phyloP scores from a whole-genome alignment of 2,888 invertebrate species.

The Polietes domitor region DNA sequence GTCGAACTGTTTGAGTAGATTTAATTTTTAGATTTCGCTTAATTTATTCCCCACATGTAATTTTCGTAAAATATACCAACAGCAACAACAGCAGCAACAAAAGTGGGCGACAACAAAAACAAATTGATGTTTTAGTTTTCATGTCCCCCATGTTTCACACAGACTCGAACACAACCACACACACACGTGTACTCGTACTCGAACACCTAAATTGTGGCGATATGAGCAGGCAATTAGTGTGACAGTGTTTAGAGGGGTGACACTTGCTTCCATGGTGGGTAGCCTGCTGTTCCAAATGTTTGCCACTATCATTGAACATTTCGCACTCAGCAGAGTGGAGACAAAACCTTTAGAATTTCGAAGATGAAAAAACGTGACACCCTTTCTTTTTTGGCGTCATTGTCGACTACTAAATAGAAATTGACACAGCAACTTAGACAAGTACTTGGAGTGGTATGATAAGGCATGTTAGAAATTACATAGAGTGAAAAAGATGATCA shows the following conservation, averaged over 20 bases:
- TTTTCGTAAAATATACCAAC: constrained; percentile 30
- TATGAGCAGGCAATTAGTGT: neutral
- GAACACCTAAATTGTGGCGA: neutral
- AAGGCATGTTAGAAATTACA: no score
- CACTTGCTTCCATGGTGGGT: neutral
- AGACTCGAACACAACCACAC: neutral
- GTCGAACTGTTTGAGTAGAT: constrained; percentile 8
- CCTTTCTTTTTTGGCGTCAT: neutral
- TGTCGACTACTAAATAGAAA: neutral
- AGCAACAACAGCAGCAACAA: neutral
- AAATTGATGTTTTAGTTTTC: constrained; percentile 31
- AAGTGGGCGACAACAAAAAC: constrained; percentile 9
- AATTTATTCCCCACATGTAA: constrained; percentile 63
- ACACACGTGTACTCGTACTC: neutral
- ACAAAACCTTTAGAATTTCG: neutral
- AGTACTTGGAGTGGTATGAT: no score
- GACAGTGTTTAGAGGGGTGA: neutral
- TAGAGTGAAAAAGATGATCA: no score
- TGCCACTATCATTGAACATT: neutral
- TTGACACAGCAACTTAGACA: no score
- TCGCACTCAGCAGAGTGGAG: neutral
- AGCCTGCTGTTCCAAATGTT: constrained; percentile 6
- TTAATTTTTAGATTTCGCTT: constrained; percentile 63
- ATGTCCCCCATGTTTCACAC: neutral
- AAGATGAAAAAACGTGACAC: neutral